Percentiles rank a stretch among this genome's conserved stretches.
phyloP scores from a whole-genome alignment of 2,888 invertebrate genomes.

The Ellobium chinense region DNA sequence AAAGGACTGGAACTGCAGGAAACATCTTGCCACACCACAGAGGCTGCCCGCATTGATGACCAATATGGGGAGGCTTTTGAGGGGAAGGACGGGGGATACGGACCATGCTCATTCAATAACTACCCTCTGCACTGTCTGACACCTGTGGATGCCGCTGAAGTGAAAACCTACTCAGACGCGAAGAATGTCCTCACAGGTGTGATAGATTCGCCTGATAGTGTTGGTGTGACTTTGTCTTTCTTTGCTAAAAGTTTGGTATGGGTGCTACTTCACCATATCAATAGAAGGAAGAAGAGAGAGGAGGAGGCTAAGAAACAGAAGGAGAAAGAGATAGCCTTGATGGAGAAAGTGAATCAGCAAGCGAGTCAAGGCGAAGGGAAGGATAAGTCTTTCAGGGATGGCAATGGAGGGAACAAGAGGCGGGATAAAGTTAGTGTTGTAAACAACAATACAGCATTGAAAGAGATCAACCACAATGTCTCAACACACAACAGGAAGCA shows the following conservation, averaged over 20 bases:
- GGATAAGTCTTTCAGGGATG: constrained; percentile 1
- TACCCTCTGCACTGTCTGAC: constrained; percentile 71
- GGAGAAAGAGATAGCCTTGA: constrained; percentile 40
- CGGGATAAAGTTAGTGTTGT: constrained; percentile 21
- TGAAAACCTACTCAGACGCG: constrained; percentile 78
- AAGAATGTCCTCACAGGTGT: constrained; percentile 79
- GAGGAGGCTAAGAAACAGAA: constrained; percentile 40
- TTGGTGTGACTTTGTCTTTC: constrained; percentile 70
- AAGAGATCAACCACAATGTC: not conserved
- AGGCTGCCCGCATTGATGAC: constrained; percentile 80
- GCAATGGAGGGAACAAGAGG: not conserved
- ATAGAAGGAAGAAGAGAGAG: constrained; percentile 62
- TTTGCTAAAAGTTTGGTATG: constrained; percentile 78
- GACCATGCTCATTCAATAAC: constrained; percentile 62
- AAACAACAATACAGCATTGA: constrained; percentile 40
- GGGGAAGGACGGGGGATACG: constrained; percentile 50
- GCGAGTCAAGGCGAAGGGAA: not conserved
- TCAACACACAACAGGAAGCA: constrained; percentile 2
- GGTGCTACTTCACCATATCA: constrained; percentile 76
- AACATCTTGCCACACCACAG: constrained; percentile 80
- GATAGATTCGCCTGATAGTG: constrained; percentile 78
- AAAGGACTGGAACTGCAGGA: constrained; percentile 80
- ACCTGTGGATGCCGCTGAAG: constrained; percentile 68
- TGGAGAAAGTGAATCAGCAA: constrained; percentile 14
- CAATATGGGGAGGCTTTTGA: constrained; percentile 79